These are phyloP conservation scores for Hystrix brachyura DNA, from an alignment of 2,113 vertebrate genomes.

Conservation along the genomic window DNA sequence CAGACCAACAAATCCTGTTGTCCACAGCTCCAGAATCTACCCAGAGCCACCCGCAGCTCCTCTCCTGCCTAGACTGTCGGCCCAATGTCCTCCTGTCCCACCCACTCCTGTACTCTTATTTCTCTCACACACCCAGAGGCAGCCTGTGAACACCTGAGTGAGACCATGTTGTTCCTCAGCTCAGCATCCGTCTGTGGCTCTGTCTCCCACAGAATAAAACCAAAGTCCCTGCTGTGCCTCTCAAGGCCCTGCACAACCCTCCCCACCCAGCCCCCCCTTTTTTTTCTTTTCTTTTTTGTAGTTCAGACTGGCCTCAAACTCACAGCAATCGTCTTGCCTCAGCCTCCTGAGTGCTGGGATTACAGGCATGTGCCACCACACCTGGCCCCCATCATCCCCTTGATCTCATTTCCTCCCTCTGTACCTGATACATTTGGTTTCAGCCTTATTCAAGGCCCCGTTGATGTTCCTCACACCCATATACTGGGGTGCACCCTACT, in stretches of 20 bases:
- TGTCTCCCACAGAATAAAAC: background rate
- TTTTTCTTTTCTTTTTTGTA: background rate
- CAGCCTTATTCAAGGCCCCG: background rate
- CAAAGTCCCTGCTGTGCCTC: background rate
- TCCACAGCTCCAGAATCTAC: background rate
- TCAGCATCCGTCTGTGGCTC: background rate
- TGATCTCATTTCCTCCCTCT: background rate
- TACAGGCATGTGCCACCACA: background rate
- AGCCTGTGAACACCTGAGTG: background rate
- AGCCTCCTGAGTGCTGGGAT: background rate
- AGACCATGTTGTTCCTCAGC: background rate
- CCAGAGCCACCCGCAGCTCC: background rate
- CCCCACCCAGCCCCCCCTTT: background rate
- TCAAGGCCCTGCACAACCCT: fast-evolving
- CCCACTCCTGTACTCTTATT: background rate
- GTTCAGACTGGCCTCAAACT: background rate
- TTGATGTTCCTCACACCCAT: background rate
- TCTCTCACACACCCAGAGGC: background rate
- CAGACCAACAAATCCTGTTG: background rate
- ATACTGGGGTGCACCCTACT: background rate
- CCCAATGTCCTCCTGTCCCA: background rate
- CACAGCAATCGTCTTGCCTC: background rate
- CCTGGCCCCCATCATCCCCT: background rate
- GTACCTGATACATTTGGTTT: background rate
- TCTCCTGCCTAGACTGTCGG: background rate